phyloP scores from a whole-genome alignment of 2,797 vertebrate species.

The Etheostoma perlongum region DNA sequence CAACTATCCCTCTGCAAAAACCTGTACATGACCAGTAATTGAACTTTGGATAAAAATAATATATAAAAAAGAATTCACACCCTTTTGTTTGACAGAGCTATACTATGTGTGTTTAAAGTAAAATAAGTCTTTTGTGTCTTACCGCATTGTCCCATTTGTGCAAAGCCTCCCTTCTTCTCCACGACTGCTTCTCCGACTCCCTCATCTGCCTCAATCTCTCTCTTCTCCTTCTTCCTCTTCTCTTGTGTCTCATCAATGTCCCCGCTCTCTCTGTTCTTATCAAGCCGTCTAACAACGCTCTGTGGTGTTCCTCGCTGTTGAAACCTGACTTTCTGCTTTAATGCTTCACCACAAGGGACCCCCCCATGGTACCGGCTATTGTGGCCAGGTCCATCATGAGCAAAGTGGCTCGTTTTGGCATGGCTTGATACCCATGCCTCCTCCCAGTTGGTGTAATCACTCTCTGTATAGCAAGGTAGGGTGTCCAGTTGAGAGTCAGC shows the following conservation, averaged over 20 bases:
- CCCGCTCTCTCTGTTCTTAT: constrained; percentile 73
- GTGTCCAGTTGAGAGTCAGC: constrained; percentile 80
- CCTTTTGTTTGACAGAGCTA: too few relatives aligned
- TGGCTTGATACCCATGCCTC: constrained; percentile 71
- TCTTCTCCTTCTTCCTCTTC: constrained; percentile 67
- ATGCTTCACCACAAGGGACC: constrained; percentile 37
- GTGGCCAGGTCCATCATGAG: constrained; percentile 58
- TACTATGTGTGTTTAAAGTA: not conserved
- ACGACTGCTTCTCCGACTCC: constrained; percentile 72
- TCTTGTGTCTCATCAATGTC: constrained; percentile 56
- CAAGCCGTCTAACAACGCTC: constrained; percentile 72
- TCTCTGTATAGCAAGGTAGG: constrained; percentile 55
- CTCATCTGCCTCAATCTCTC: constrained; percentile 80
- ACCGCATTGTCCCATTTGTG: constrained; percentile 68
- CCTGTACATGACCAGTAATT: too few relatives aligned
- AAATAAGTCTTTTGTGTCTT: constrained; percentile 36
- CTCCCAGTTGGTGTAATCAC: constrained; percentile 72
- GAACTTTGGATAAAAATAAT: not conserved
- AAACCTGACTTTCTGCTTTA: constrained; percentile 69
- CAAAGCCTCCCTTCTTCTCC: constrained; percentile 58
- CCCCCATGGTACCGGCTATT: constrained; percentile 48
- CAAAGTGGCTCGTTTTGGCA: constrained; percentile 51
- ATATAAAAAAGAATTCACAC: too few relatives aligned
- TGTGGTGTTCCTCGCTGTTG: constrained; percentile 74
- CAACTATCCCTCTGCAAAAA: too few relatives aligned